phyloP scores from a whole-genome alignment of 2,113 vertebrate genomes.

The Dascyllus trimaculatus region DNA sequence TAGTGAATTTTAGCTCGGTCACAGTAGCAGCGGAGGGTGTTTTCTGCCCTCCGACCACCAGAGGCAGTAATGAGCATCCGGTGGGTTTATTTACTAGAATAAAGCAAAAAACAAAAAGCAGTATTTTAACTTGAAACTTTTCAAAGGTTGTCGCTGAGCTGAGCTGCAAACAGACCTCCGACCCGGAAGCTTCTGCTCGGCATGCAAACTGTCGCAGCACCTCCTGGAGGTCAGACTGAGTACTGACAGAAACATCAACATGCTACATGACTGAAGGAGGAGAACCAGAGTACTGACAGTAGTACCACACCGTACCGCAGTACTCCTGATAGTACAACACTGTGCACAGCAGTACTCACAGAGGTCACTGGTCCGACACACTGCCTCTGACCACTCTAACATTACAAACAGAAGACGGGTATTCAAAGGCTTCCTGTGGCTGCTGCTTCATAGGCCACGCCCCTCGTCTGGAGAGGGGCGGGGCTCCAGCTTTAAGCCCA shows the following conservation, averaged over 20 bases:
- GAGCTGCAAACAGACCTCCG: slow-evolving; percentile 16
- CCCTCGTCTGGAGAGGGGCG: not conserved
- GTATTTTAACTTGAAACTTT: too few relatives aligned
- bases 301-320: slow-evolving; percentile 28
- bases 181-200: slow-evolving; percentile 46
- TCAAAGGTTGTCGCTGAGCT: not conserved
- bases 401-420: slow-evolving; percentile 33
- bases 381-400: slow-evolving; percentile 24
- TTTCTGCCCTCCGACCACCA: not conserved
- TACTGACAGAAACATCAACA: slow-evolving; percentile 68
- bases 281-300: slow-evolving; percentile 55
- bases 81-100: not conserved
- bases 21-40: not conserved
- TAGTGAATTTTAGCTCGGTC: not conserved
- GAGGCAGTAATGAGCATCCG: not conserved
- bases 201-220: slow-evolving; percentile 67
- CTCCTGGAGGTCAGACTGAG: slow-evolving; percentile 62
- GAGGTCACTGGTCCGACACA: slow-evolving; percentile 52
- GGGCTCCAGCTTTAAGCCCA: slow-evolving; percentile 8
- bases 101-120: not conserved
- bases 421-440: slow-evolving; percentile 28
- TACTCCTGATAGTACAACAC: slow-evolving; percentile 48
- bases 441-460: slow-evolving; percentile 43
- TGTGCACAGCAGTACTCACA: slow-evolving; percentile 70
- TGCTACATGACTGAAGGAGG: slow-evolving; percentile 73